phyloP scores from a whole-genome alignment of 2,797 vertebrate species.

The Eulemur rubriventer region DNA sequence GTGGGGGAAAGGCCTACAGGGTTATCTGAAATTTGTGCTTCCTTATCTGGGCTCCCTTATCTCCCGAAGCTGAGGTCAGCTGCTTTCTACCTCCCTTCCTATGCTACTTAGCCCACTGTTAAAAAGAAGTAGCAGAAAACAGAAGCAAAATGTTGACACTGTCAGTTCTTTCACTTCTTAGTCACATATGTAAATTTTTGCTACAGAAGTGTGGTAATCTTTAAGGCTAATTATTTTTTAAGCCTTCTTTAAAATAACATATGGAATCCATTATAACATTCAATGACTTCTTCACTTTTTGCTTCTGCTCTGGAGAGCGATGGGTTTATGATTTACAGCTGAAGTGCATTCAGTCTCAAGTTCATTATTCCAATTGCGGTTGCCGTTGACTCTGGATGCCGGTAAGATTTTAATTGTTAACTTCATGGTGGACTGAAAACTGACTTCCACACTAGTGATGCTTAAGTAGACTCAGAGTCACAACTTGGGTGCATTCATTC shows the following conservation, averaged over 20 bases:
- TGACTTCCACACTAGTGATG: background rate
- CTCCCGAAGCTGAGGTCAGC: background rate
- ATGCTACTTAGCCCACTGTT: background rate
- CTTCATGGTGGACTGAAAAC: background rate
- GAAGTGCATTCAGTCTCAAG: background rate
- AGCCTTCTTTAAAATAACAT: conserved; percentile 44
- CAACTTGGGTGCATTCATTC: background rate
- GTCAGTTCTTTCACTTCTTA: conserved; percentile 6
- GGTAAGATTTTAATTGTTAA: background rate
- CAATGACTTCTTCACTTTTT: conserved; percentile 26
- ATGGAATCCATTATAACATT: conserved; percentile 31
- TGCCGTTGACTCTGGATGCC: background rate
- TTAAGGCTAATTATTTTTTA: conserved; percentile 28
- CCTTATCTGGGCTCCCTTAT: background rate
- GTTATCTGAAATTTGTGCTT: background rate
- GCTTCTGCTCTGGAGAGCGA: background rate
- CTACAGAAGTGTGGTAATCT: conserved; percentile 12
- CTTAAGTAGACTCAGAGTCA: background rate
- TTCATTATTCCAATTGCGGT: background rate
- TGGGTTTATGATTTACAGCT: conserved; percentile 34
- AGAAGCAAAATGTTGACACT: conserved; percentile 21
- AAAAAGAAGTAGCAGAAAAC: conserved; percentile 18
- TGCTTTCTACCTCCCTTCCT: background rate
- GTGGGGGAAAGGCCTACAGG: background rate
- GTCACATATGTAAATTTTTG: conserved; percentile 24